Evolutionary conservation across 2,113 vertebrate genomes (phyloP).

Genomic region (Patagioenas fasciata): DNA sequence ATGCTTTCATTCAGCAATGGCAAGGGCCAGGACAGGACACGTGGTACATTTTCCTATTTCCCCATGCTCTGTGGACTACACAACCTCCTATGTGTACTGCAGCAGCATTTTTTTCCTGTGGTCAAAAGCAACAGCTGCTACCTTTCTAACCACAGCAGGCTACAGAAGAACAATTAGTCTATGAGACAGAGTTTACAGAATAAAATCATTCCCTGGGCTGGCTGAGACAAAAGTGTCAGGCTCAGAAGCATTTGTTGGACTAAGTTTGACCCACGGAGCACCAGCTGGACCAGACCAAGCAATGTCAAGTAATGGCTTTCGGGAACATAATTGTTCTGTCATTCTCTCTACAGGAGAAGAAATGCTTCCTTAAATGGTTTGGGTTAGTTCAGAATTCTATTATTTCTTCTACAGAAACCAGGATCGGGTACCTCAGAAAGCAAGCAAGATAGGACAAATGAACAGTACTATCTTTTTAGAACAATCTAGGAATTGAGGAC

Average conservation of each 20-base stretch:
- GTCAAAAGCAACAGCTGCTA: not conserved
- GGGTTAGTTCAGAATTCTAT: not conserved
- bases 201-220: not conserved
- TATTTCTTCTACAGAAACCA: not conserved
- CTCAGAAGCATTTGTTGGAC: not conserved
- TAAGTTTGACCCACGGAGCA: not conserved
- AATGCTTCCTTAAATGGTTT: not conserved
- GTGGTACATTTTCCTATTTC: not conserved
- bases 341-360: not conserved
- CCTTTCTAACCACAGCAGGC: not conserved
- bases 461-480: not conserved
- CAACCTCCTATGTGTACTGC: not conserved
- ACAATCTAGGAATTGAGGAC: not conserved
- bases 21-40: not conserved
- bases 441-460: not conserved
- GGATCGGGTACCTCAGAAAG: not conserved
- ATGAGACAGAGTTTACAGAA: not conserved
- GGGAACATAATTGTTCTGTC: not conserved
- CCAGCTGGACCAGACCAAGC: not conserved
- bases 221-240: not conserved
- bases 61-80: not conserved
- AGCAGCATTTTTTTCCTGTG: not conserved
- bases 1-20: not conserved
- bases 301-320: not conserved
- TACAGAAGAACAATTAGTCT: not conserved